These are phyloP conservation scores for Montipora capitata DNA, from an alignment of 92 coral and sea anemone genomes.

Conservation along the genomic window DNA sequence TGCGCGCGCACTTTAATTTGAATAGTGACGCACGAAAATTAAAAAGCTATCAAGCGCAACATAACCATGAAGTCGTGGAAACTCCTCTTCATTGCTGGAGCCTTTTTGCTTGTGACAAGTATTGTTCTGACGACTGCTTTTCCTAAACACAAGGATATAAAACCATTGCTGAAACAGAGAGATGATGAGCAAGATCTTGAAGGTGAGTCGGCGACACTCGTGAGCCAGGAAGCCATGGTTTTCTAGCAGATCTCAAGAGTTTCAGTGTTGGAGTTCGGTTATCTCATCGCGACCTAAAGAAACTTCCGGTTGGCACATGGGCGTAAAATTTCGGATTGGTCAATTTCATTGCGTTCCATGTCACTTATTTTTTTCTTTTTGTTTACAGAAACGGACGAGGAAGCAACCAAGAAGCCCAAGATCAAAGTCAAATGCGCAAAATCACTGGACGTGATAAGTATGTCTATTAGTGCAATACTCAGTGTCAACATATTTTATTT, in stretches of 20 bases:
- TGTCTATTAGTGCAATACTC: background rate
- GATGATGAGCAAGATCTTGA: background rate
- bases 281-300: too few relatives aligned
- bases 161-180: background rate
- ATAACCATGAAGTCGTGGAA: background rate
- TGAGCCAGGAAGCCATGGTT: too few relatives aligned
- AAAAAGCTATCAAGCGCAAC: background rate
- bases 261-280: too few relatives aligned
- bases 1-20: constrained; percentile 2
- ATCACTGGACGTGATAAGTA: background rate
- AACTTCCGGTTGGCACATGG: too few relatives aligned
- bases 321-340: too few relatives aligned
- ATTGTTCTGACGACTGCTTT: background rate
- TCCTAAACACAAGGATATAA: background rate
- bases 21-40: constrained; percentile 18
- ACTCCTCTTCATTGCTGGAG: constrained; percentile 2
- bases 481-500: background rate
- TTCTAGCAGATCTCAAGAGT: too few relatives aligned
- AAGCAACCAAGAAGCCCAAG: background rate
- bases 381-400: background rate
- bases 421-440: background rate
- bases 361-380: too few relatives aligned
- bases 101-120: constrained; percentile 2
- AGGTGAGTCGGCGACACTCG: too few relatives aligned
- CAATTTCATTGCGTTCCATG: too few relatives aligned